Conservation (phyloP, 2,113 vertebrate species). For the Ammodytes marinus region DNA sequence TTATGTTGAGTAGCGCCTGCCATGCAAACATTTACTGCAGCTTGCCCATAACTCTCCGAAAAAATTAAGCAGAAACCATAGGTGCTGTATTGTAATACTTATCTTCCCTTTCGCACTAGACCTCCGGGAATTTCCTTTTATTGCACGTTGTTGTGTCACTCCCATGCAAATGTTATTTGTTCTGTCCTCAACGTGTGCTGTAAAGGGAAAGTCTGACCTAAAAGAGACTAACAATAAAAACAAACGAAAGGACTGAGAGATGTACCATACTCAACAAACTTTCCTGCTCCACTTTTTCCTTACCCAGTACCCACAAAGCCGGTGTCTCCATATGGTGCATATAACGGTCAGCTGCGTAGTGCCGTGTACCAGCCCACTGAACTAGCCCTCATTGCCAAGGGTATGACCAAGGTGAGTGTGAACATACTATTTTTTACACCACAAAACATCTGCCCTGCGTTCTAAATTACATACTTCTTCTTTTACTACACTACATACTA, state of each 20-base stretch:
- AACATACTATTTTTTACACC: background rate
- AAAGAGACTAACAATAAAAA: background rate
- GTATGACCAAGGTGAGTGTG: constrained; percentile 80
- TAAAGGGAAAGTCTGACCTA: background rate
- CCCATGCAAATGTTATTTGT: too few species aligned
- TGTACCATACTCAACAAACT: background rate
- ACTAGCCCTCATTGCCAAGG: constrained; percentile 92
- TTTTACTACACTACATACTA: too few species aligned
- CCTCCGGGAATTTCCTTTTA: background rate
- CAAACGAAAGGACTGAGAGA: background rate
- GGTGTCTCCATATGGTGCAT: constrained; percentile 88
- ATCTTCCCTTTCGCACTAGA: background rate
- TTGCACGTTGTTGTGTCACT: too few species aligned
- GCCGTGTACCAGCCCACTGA: constrained; percentile 94
- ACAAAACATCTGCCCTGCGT: too few species aligned
- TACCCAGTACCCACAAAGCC: constrained; percentile 83
- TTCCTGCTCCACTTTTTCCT: constrained; percentile 1
- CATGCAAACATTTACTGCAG: background rate
- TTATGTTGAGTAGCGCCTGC: background rate
- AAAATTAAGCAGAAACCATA: background rate
- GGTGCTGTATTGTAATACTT: background rate
- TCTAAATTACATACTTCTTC: too few species aligned
- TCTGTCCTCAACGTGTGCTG: too few species aligned
- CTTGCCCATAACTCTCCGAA: background rate
- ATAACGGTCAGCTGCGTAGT: constrained; percentile 88